Evolutionary conservation across 2,113 vertebrate species (phyloP).

Genomic region (Pontoporia blainvillei): DNA sequence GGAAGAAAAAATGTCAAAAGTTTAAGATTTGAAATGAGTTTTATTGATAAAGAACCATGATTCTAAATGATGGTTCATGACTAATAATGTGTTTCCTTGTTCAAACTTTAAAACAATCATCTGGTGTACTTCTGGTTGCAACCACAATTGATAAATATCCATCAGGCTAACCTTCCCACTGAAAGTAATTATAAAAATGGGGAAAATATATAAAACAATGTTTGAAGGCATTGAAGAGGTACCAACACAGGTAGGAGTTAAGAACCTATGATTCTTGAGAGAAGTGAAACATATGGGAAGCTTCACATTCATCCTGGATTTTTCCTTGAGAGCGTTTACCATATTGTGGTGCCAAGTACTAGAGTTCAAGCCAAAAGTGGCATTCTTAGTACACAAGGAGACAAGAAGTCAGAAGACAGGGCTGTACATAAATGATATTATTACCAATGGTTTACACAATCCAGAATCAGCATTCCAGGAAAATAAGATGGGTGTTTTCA

Average conservation of each 20-base stretch:
- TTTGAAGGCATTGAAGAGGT: not conserved
- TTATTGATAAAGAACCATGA: not conserved
- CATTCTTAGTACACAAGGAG: not conserved
- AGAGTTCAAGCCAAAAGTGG: not conserved
- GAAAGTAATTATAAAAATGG: not conserved
- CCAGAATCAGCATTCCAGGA: too few species aligned
- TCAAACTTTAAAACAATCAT: not conserved
- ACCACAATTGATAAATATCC: not conserved
- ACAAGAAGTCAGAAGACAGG: not conserved
- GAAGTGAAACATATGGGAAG: not conserved
- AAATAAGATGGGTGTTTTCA: too few species aligned
- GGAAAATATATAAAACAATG: not conserved
- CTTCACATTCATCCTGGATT: not conserved
- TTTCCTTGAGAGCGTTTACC: not conserved
- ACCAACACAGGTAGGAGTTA: not conserved
- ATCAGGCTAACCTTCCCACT: not conserved
- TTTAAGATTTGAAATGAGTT: constrained; percentile 2
- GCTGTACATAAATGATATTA: too few species aligned
- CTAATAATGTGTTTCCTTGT: not conserved
- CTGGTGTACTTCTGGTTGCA: not conserved
- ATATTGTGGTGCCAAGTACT: not conserved
- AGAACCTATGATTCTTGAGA: not conserved
- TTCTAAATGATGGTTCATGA: not conserved
- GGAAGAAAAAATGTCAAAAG: not conserved
- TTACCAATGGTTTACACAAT: too few species aligned